Evolutionary conservation across 2,888 invertebrate genomes (phyloP).

Genomic region (Conistra vaccinii): DNA sequence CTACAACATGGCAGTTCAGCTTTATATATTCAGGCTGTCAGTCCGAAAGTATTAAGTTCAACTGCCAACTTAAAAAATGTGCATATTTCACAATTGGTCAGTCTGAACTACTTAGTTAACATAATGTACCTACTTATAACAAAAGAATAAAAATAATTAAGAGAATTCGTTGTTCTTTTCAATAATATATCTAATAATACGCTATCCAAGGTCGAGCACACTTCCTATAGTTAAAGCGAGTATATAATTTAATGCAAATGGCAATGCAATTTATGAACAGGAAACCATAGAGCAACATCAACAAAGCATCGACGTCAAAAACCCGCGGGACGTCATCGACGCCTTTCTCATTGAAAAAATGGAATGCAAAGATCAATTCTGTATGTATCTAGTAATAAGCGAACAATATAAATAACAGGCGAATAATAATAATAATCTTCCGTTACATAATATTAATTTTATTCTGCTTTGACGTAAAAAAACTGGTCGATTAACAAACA

Average conservation of each 20-base stretch:
- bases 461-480: conserved; percentile 34
- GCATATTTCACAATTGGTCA: too few species aligned
- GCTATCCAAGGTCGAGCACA: conserved; percentile 15
- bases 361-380: conserved; percentile 78
- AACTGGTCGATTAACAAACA: conserved; percentile 44
- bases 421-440: conserved; percentile 34
- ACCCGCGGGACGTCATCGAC: conserved; percentile 92
- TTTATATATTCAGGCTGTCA: not conserved
- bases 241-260: conserved; percentile 22
- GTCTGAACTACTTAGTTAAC: not conserved
- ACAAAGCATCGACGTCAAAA: conserved; percentile 80
- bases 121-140: not conserved
- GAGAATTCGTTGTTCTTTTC: conserved; percentile 5
- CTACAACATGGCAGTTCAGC: not conserved
- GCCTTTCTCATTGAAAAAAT: conserved; percentile 92
- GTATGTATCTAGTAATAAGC: conserved; percentile 52
- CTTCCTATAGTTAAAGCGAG: conserved; percentile 15
- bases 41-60: not conserved
- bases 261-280: conserved; percentile 71
- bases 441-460: conserved; percentile 18
- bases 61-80: not conserved
- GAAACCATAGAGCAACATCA: conserved; percentile 89
- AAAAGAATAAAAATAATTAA: not conserved
- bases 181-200: not conserved
- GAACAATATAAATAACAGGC: conserved; percentile 8